These are phyloP conservation scores for Epistrophella euchroma DNA, from an alignment of 2,888 invertebrate species.

Conservation along the genomic window DNA sequence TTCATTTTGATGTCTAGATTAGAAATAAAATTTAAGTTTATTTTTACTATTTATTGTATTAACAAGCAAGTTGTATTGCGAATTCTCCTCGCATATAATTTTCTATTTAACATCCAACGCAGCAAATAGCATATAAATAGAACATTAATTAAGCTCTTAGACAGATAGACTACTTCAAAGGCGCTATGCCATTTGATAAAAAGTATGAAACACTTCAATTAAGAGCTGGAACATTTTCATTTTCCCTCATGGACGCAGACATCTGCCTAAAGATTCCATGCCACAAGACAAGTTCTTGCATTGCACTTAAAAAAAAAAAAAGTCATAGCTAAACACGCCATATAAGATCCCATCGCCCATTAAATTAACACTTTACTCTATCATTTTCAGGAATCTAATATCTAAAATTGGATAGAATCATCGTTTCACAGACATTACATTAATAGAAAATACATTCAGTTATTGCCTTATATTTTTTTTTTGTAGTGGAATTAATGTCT, in stretches of 20 bases:
- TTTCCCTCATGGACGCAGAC: conserved; percentile 5
- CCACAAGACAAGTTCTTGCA: conserved; percentile 42
- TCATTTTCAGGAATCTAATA: conserved; percentile 54
- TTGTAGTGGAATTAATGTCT: conserved; percentile 30
- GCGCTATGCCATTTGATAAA: conserved; percentile 24
- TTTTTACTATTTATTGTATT: no score
- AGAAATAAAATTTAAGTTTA: no score
- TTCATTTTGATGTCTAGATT: no score
- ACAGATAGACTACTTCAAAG: conserved; percentile 36
- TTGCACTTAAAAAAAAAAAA: conserved; percentile 50
- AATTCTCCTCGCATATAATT: neutral
- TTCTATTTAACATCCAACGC: neutral
- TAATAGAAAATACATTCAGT: neutral
- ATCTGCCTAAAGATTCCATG: conserved; percentile 23
- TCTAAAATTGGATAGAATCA: conserved; percentile 57
- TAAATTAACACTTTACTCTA: conserved; percentile 54
- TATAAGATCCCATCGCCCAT: conserved; percentile 36
- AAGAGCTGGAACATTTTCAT: conserved; percentile 25
- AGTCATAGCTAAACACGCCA: conserved; percentile 20
- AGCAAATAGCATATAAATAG: neutral
- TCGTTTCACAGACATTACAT: neutral
- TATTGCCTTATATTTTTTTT: neutral
- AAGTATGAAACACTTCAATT: conserved; percentile 41
- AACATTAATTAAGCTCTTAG: conserved; percentile 16
- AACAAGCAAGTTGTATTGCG: neutral